Evolutionary conservation across 2,797 vertebrate species (phyloP).

Genomic region (Oreochromis mossambicus): DNA sequence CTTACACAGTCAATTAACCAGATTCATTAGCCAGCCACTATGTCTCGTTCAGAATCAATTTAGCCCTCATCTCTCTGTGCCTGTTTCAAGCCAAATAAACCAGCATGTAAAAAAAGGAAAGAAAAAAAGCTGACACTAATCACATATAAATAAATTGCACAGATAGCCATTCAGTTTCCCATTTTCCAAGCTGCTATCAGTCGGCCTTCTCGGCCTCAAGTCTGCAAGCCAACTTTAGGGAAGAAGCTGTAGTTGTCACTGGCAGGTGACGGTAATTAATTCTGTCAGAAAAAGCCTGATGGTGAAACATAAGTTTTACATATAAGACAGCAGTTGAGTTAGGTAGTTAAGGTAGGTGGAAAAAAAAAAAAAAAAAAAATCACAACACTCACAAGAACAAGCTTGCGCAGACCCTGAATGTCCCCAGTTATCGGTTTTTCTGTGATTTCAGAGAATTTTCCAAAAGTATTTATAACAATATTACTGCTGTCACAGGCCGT

Average conservation of each 20-base stretch:
- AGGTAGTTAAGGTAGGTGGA: background rate
- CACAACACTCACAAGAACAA: background rate
- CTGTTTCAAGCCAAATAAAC: conserved; percentile 72
- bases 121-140: conserved; percentile 65
- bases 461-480: background rate
- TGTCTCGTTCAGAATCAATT: conserved; percentile 75
- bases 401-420: background rate
- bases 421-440: background rate
- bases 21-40: conserved; percentile 75
- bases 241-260: background rate
- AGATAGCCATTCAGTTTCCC: conserved; percentile 51
- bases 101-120: conserved; percentile 4
- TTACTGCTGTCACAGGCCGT: background rate
- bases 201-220: background rate
- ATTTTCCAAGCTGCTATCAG: conserved; percentile 17
- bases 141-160: conserved; percentile 62
- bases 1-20: conserved; percentile 77
- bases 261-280: background rate
- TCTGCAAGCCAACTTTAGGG: background rate
- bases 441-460: background rate
- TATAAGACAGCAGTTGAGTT: background rate
- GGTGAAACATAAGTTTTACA: background rate
- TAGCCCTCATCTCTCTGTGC: conserved; percentile 53
- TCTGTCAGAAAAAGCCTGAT: background rate
- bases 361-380: background rate